These are phyloP conservation scores for Cataglyphis cursor DNA, from an alignment of 2,888 invertebrate species.

Conservation along the genomic window DNA sequence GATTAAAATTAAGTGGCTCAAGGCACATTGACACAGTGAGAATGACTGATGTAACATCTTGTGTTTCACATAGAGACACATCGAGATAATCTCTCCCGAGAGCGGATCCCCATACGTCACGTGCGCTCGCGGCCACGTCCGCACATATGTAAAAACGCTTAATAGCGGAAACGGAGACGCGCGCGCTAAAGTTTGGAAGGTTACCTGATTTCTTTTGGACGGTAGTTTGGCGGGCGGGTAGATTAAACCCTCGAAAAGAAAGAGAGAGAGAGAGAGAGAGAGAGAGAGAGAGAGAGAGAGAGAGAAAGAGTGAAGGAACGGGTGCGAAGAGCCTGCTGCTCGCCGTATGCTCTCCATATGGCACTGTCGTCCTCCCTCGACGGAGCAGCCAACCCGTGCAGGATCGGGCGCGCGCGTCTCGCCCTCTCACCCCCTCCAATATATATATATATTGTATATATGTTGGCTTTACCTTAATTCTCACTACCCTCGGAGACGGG, in stretches of 20 bases:
- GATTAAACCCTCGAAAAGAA: conserved; percentile 84
- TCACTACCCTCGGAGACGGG: conserved; percentile 70
- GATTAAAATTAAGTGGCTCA: background rate
- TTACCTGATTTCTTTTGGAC: conserved; percentile 83
- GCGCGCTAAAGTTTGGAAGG: conserved; percentile 65
- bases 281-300: conserved; percentile 20
- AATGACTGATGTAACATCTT: conserved; percentile 17
- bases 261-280: background rate
- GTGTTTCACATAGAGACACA: background rate
- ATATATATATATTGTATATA: conserved; percentile 25
- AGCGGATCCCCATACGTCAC: conserved; percentile 50
- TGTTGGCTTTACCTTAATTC: conserved; percentile 68
- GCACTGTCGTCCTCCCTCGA: conserved; percentile 79
- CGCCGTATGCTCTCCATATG: conserved; percentile 87
- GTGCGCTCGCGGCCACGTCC: conserved; percentile 34
- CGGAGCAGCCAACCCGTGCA: conserved; percentile 73
- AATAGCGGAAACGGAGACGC: conserved; percentile 76
- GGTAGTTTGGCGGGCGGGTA: conserved; percentile 85
- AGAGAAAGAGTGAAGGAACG: conserved; percentile 57
- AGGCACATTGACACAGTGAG: background rate
- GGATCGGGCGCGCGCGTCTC: conserved; percentile 65
- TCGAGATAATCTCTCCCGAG: conserved; percentile 27
- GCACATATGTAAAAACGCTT: conserved; percentile 61
- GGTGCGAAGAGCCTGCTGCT: conserved; percentile 83
- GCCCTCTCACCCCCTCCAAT: conserved; percentile 64